phyloP scores from a whole-genome alignment of 2,113 vertebrate species.

The Cheilinus undulatus region DNA sequence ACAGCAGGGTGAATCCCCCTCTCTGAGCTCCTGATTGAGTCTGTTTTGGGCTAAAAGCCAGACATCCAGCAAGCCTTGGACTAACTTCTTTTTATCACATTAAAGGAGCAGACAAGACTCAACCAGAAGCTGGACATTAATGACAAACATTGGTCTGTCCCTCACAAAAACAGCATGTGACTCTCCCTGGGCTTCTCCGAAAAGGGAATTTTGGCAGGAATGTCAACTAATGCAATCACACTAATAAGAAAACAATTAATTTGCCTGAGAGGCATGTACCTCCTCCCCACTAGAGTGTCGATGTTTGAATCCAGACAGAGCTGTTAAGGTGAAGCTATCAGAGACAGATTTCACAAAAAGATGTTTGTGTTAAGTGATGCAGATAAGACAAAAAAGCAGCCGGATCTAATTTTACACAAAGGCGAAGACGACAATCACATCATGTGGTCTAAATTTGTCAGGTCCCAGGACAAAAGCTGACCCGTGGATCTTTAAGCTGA shows the following conservation, averaged over 20 bases:
- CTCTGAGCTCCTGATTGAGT: conserved; percentile 64
- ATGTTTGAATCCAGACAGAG: neutral
- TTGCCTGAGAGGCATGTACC: conserved; percentile 17
- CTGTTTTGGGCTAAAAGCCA: conserved; percentile 54
- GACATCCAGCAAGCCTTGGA: conserved; percentile 61
- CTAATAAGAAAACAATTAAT: conserved; percentile 75
- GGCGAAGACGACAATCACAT: conserved; percentile 62
- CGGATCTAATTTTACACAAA: conserved; percentile 68
- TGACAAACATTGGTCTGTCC: conserved; percentile 70
- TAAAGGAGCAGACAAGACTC: conserved; percentile 66
- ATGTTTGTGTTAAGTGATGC: conserved; percentile 28
- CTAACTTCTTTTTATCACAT: conserved; percentile 77
- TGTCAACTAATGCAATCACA: conserved; percentile 78
- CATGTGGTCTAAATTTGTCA: conserved; percentile 75
- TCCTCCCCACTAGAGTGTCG: conserved; percentile 21
- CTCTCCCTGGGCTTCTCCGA: conserved; percentile 54
- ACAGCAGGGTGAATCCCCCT: conserved; percentile 48
- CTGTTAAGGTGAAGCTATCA: conserved; percentile 18
- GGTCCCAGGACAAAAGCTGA: conserved; percentile 67
- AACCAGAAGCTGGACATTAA: conserved; percentile 65
- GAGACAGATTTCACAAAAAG: conserved; percentile 9
- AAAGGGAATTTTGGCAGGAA: conserved; percentile 64
- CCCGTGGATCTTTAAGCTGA: conserved; percentile 65
- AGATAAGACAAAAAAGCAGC: conserved; percentile 44
- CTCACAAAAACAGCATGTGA: conserved; percentile 77